Conservation (phyloP, 2,888 invertebrate species). For the Epinotia ramella region DNA sequence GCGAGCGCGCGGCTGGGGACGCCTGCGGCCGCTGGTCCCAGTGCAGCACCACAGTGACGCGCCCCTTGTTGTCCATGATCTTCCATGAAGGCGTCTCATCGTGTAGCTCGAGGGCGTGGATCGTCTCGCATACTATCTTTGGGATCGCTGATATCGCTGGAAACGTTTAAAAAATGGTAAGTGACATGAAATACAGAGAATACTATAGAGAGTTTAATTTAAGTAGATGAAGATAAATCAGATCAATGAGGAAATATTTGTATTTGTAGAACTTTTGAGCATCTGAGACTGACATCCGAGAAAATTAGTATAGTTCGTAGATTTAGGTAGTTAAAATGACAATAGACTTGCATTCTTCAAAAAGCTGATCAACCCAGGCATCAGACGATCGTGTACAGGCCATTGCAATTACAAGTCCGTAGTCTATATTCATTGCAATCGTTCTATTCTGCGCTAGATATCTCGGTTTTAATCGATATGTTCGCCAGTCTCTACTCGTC, state of each 20-base stretch:
- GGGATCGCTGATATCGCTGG: constrained; percentile 97
- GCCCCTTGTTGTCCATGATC: constrained; percentile 99
- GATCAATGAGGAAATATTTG: neutral
- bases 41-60: constrained; percentile 97
- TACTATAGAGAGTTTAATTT: neutral
- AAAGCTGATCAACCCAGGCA: no score
- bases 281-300: no score
- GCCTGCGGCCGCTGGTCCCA: constrained; percentile 96
- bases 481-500: no score
- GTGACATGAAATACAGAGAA: neutral
- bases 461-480: no score
- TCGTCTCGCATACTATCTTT: constrained; percentile 98
- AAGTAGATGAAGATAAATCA: neutral
- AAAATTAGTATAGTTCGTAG: no score
- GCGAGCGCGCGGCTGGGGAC: constrained; percentile 85
- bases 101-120: constrained; percentile 97
- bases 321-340: no score
- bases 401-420: no score
- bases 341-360: no score
- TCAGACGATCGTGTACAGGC: no score
- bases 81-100: constrained; percentile 99
- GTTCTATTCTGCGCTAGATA: no score
- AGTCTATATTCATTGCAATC: no score
- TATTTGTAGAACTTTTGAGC: no score
- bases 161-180: constrained; percentile 55